These are phyloP conservation scores for Parauchenoglanis ngamensis DNA, from an alignment of 2,797 vertebrate species.

Conservation along the genomic window DNA sequence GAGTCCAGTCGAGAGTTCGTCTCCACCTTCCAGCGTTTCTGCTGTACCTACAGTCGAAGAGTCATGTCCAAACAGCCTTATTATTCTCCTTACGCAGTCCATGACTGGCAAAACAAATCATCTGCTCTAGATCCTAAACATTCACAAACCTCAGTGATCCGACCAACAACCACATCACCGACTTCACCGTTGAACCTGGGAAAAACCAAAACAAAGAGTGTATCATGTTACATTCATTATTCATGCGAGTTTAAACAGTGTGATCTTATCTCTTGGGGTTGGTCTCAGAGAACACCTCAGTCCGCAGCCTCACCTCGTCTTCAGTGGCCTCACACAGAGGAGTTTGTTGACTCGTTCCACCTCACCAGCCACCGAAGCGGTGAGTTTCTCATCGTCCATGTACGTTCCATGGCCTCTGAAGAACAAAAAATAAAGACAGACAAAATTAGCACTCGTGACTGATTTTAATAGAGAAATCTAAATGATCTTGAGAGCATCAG, in stretches of 20 bases:
- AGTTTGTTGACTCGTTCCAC: conserved; percentile 96
- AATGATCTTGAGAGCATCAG: not conserved
- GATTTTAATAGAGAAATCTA: not conserved
- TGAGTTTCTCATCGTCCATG: conserved; percentile 90
- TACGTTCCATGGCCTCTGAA: conserved; percentile 94
- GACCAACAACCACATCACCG: conserved; percentile 95
- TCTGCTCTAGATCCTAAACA: not conserved
- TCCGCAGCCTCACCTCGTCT: conserved; percentile 77
- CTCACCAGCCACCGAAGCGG: conserved; percentile 94
- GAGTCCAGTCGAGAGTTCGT: conserved; percentile 94
- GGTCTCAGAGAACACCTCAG: not conserved
- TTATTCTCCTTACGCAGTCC: too few relatives aligned
- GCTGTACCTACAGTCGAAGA: conserved; percentile 83
- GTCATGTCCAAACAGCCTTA: not conserved
- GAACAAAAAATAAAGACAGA: not conserved
- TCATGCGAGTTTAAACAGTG: not conserved
- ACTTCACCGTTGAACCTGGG: conserved; percentile 94
- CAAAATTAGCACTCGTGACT: not conserved
- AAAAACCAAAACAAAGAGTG: not conserved
- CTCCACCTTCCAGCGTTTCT: conserved; percentile 98
- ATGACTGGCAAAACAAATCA: not conserved
- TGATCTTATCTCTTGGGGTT: not conserved
- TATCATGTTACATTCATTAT: not conserved
- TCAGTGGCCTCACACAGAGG: conserved; percentile 91
- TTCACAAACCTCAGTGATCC: conserved; percentile 90